phyloP scores from a whole-genome alignment of 2,797 vertebrate genomes.

The Choloepus didactylus region DNA sequence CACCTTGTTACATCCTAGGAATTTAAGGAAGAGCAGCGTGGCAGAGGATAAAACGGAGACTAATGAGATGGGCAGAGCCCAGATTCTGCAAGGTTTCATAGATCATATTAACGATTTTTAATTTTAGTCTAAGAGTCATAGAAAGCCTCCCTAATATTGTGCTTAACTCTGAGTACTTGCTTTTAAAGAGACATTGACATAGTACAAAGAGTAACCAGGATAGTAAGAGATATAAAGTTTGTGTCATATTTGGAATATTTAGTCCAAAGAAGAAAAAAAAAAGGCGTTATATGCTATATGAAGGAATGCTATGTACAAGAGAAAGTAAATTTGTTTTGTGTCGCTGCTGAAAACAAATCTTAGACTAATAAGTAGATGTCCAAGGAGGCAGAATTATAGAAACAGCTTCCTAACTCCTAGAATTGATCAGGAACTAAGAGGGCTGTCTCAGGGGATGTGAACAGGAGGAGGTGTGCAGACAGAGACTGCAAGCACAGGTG shows the following conservation, averaged over 20 bases:
- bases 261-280: neutral
- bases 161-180: neutral
- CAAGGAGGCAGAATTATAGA: neutral
- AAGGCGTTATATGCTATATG: neutral
- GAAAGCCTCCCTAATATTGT: neutral
- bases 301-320: fast-evolving
- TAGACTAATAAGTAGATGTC: neutral
- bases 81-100: neutral
- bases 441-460: neutral
- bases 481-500: neutral
- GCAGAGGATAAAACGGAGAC: neutral
- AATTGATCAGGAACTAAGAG: neutral
- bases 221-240: neutral
- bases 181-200: constrained; percentile 4
- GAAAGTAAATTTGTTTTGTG: neutral
- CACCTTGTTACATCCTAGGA: neutral
- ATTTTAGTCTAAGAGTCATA: neutral
- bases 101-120: neutral
- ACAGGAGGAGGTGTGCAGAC: neutral
- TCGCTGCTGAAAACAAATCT: neutral
- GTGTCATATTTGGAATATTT: neutral
- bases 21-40: neutral
- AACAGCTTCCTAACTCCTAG: neutral
- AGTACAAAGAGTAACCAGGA: neutral
- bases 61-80: neutral